phyloP scores from a whole-genome alignment of 2,888 invertebrate species.

The Cataglyphis albicans region DNA sequence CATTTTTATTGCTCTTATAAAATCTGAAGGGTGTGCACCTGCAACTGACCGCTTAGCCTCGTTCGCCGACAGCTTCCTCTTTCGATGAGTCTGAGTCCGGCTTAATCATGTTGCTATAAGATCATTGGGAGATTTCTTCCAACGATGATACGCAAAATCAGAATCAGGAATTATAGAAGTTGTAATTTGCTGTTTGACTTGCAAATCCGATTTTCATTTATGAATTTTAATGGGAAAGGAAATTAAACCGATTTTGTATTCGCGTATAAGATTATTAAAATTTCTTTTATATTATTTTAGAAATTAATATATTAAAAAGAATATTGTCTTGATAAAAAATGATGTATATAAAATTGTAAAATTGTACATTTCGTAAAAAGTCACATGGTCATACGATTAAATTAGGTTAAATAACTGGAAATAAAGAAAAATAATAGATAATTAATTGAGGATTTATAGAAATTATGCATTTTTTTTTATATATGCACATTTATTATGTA shows the following conservation, averaged over 20 bases:
- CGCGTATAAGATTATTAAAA: not conserved
- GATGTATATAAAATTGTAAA: not conserved
- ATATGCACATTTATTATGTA: not conserved
- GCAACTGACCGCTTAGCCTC: slow-evolving; percentile 41
- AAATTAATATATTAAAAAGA: slow-evolving; percentile 1
- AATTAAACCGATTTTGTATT: not conserved
- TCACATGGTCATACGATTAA: not conserved
- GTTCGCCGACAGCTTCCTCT: slow-evolving; percentile 52
- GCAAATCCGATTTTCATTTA: slow-evolving; percentile 19
- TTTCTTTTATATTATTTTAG: not conserved
- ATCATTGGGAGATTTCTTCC: slow-evolving; percentile 31
- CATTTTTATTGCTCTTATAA: slow-evolving; percentile 45
- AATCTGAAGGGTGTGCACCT: slow-evolving; percentile 39
- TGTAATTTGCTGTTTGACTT: slow-evolving; percentile 24
- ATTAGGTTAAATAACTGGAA: not conserved
- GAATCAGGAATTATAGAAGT: slow-evolving; percentile 37
- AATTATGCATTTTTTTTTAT: not conserved
- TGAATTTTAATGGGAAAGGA: slow-evolving; percentile 9
- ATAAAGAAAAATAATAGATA: not conserved
- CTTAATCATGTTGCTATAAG: slow-evolving; percentile 9
- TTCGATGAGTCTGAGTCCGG: slow-evolving; percentile 30
- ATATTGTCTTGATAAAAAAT: not conserved
- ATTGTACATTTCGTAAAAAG: not conserved
- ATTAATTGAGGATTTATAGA: not conserved
- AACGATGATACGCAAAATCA: slow-evolving; percentile 30